Base-by-base conservation (phyloP, 2,888 invertebrate genomes). In the Cabera pusaria region DNA sequence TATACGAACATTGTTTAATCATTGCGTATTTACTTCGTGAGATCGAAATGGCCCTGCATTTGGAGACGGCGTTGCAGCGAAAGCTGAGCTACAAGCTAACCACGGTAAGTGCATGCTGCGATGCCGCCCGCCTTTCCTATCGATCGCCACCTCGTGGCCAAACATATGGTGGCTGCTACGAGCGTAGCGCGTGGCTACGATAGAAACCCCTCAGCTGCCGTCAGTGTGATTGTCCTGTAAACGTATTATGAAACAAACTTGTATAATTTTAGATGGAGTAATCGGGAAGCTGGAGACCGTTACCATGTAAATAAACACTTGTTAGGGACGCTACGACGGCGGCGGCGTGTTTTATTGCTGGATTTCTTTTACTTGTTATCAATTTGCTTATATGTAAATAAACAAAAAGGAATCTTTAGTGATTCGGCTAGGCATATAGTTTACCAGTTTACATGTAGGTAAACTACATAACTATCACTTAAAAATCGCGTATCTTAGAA, bases 81-180 rank as follows among this genome's bases (percentile, higher is more conserved):
- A 87, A 87, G 81, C 72, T 88, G 56, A 87, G 85, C 79, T 88
- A 86, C 86, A 87, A 87, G 79, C 82, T 88, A 84, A 86, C 79
- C 73, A 83, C 86, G 88, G 88, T 88, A 72, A 87, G 88, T 88
- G 86, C 84, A 86, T 72, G 68, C 71, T 14, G 2, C 65, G 64
- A 84, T 70, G 69, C 71, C 67, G 69, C 61, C 68, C 68, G 64
- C 55, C 63, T 59, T 55, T 64, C 63, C 53, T 82, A 87, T 85
- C 87, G 86, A 87, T 86, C 83, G 72, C 45, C 33, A 54, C 54
- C 79, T 71, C 84, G 77, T 84, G 84, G 73, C 72, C 68, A 64
- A 85, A 82, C 88, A 86, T 86, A 86, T 88, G 88, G 72, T 81
- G 57, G 68, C 12, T 24, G 33, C 76, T 73, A 73, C 73, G 72